Percentiles rank a stretch among this genome's conserved stretches.
Conservation (phyloP, 2,888 invertebrate genomes). For the Drosophila birchii region DNA sequence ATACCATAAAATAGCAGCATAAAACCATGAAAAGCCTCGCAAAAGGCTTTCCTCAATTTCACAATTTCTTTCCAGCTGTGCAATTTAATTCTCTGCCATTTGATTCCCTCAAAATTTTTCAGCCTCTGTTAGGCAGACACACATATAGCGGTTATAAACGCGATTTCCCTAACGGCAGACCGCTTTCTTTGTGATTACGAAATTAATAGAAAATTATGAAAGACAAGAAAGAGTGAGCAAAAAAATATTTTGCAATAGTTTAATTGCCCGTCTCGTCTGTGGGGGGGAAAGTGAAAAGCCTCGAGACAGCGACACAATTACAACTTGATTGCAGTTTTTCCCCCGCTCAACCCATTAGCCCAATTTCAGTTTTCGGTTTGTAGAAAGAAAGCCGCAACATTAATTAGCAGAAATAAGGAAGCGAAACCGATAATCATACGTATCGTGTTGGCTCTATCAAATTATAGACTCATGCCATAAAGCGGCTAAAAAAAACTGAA, state of each 20-base stretch:
- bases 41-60: conserved; percentile 19
- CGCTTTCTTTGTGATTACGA: conserved; percentile 63
- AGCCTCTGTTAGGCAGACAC: neutral
- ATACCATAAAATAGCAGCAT: neutral
- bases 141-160: conserved; percentile 11
- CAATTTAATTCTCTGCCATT: conserved; percentile 9
- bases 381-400: conserved; percentile 53
- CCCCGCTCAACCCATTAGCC: conserved; percentile 49
- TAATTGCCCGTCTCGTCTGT: conserved; percentile 43
- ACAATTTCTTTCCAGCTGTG: conserved; percentile 9
- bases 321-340: conserved; percentile 9
- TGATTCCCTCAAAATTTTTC: neutral
- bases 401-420: conserved; percentile 76
- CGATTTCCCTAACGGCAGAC: conserved; percentile 53
- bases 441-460: conserved; percentile 62
- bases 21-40: neutral
- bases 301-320: conserved; percentile 42
- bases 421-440: conserved; percentile 67
- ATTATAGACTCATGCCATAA: conserved; percentile 66
- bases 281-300: conserved; percentile 65
- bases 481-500: conserved; percentile 18
- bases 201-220: conserved; percentile 47
- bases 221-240: conserved; percentile 22
- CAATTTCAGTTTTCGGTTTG: conserved; percentile 50
- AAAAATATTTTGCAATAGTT: conserved; percentile 67